Percentiles rank a stretch among this genome's conserved stretches.
Evolutionary conservation across 1,140 invertebrate genomes (phyloP).

Genomic region (Eriocheir sinensis): DNA sequence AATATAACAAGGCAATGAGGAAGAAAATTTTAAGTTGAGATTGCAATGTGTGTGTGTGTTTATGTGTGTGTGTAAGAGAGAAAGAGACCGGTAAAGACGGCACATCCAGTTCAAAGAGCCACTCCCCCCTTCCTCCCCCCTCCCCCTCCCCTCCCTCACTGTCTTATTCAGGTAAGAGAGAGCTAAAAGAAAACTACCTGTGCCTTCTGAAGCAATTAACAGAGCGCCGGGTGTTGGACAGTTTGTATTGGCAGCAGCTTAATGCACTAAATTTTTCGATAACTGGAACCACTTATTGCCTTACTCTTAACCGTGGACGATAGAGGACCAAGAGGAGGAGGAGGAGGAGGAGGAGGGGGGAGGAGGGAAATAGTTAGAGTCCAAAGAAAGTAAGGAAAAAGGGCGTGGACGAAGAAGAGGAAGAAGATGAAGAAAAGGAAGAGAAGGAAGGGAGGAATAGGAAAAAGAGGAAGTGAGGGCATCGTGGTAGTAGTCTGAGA

Average conservation of each 20-base stretch:
- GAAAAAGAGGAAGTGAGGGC: not conserved
- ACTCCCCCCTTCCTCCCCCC: too few species aligned
- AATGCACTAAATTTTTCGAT: not conserved
- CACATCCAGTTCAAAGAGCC: too few species aligned
- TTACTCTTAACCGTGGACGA: not conserved
- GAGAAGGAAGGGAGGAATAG: not conserved
- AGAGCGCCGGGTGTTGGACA: not conserved
- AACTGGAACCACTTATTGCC: not conserved
- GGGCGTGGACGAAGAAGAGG: not conserved
- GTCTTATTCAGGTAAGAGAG: not conserved
- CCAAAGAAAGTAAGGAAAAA: not conserved
- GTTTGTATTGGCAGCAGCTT: not conserved
- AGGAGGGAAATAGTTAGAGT: not conserved
- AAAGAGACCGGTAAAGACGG: too few species aligned
- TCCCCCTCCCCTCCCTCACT: too few species aligned
- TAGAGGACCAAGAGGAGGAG: too few species aligned
- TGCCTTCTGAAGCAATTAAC: not conserved
- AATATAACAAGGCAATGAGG: too few species aligned
- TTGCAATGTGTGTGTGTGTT: not conserved
- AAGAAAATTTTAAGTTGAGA: too few species aligned
- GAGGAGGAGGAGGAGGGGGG: not conserved
- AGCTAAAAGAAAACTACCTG: not conserved
- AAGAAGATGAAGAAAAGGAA: not conserved
- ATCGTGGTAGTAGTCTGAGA: not conserved
- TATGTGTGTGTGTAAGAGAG: not conserved